These are phyloP conservation scores for Diloba caeruleocephala DNA, from an alignment of 2,888 invertebrate genomes.

Conservation along the genomic window DNA sequence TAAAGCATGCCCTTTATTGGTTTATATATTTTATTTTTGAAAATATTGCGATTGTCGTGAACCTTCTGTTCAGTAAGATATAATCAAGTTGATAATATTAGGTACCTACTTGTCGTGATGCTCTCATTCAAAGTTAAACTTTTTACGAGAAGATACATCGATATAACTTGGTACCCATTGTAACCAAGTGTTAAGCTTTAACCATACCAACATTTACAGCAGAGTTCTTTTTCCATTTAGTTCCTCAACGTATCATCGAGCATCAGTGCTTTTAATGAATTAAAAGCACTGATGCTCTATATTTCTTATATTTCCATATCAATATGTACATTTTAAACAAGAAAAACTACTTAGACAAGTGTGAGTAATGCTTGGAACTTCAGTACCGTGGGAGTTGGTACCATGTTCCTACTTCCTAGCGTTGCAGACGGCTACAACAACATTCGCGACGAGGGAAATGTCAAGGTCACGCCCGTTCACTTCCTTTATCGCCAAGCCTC, in stretches of 20 bases:
- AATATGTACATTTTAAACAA: constrained; percentile 4
- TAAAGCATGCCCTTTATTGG: constrained; percentile 32
- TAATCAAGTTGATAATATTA: too few species aligned
- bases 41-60: constrained; percentile 18
- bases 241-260: too few species aligned
- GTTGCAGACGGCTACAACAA: constrained; percentile 56
- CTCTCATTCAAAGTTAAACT: constrained; percentile 6
- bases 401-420: constrained; percentile 56
- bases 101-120: neutral
- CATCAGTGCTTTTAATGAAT: too few species aligned
- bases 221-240: too few species aligned
- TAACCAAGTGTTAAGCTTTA: constrained; percentile 28
- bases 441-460: constrained; percentile 80
- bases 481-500: constrained; percentile 71
- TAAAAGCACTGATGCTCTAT: neutral
- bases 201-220: too few species aligned
- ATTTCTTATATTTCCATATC: constrained; percentile 2
- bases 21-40: constrained; percentile 23
- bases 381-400: constrained; percentile 55
- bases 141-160: neutral
- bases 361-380: constrained; percentile 50
- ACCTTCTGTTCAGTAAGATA: constrained; percentile 20
- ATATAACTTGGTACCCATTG: constrained; percentile 2
- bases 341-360: constrained; percentile 20
- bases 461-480: constrained; percentile 85